Evolutionary conservation across 2,113 vertebrate genomes (phyloP).

Genomic region (Podarcis cretensis): DNA sequence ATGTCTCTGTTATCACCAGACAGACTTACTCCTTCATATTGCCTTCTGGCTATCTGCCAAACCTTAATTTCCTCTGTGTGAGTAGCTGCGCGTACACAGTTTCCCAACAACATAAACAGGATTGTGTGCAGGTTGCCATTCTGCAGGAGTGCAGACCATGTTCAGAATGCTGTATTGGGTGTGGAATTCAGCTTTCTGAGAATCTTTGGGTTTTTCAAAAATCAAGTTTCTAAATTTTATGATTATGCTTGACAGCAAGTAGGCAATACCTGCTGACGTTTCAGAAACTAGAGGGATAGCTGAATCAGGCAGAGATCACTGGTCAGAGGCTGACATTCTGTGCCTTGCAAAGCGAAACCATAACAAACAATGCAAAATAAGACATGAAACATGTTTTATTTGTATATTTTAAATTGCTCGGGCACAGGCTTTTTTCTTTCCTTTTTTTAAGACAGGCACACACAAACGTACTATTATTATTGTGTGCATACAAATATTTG

Average conservation of each 20-base stretch:
- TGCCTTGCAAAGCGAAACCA: not conserved
- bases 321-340: not conserved
- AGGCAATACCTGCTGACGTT: not conserved
- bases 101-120: not conserved
- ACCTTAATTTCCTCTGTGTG: too few relatives aligned
- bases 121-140: not conserved
- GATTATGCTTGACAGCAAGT: not conserved
- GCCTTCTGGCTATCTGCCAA: too few relatives aligned
- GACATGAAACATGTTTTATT: not conserved
- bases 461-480: not conserved
- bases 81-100: too few relatives aligned
- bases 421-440: not conserved
- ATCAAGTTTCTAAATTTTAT: not conserved
- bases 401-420: not conserved
- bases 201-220: not conserved
- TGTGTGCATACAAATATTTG: not conserved
- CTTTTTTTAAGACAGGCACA: not conserved
- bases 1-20: too few relatives aligned
- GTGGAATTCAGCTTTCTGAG: not conserved
- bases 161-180: not conserved
- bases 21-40: too few relatives aligned
- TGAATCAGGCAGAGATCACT: not conserved
- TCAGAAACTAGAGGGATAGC: not conserved
- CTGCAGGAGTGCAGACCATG: not conserved
- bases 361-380: not conserved